Conservation (phyloP, 2,113 vertebrate genomes). For the Indicator maculatus region DNA sequence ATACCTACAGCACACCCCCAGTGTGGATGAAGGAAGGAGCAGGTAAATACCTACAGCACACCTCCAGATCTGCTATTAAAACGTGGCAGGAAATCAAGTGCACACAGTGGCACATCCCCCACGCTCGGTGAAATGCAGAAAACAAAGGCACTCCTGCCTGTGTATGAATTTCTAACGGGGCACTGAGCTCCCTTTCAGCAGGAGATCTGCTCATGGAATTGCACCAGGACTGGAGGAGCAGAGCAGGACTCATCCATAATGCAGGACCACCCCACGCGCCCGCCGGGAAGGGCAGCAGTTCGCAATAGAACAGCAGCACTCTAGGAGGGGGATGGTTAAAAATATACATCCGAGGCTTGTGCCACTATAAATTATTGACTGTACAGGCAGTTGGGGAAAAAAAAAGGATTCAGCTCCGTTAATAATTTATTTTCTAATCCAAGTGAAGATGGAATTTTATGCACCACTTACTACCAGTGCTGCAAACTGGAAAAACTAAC, state of each 20-base stretch:
- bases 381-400: neutral
- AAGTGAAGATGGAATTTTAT: slow-evolving; percentile 63
- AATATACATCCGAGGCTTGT: neutral
- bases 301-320: neutral
- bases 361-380: slow-evolving; percentile 67
- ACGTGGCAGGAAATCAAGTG: neutral
- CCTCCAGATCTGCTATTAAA: neutral
- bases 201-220: neutral
- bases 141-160: neutral
- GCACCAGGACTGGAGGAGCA: neutral
- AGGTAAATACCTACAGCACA: neutral
- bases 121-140: neutral
- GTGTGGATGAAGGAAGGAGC: no score
- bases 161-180: neutral
- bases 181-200: neutral
- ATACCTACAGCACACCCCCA: neutral
- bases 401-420: slow-evolving; percentile 43
- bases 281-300: neutral
- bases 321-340: slow-evolving; percentile 58
- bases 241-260: slow-evolving; percentile 41
- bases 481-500: slow-evolving; percentile 22
- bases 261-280: neutral
- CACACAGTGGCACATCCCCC: neutral
- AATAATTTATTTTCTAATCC: slow-evolving; percentile 56
- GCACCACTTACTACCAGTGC: slow-evolving; percentile 57